phyloP scores from a whole-genome alignment of 2,797 vertebrate genomes.

The Pelodytes ibericus region DNA sequence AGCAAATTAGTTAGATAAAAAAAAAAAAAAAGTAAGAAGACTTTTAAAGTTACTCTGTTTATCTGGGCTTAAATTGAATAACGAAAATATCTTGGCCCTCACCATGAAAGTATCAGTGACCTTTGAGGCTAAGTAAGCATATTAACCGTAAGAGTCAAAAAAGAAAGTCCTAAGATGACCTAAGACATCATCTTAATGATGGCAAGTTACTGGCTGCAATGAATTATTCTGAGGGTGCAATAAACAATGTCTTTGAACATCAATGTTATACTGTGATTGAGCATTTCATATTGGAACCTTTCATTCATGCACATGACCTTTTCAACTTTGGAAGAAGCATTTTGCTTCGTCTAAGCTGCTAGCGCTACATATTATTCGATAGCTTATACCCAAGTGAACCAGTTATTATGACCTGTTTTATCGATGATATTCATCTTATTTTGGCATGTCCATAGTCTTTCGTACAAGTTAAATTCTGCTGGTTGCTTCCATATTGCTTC shows the following conservation, averaged over 20 bases:
- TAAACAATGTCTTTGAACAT: background rate
- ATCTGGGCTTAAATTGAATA: no score
- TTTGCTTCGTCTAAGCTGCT: constrained; percentile 28
- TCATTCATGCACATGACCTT: constrained; percentile 22
- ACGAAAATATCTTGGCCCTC: background rate
- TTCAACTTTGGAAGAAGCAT: constrained; percentile 5
- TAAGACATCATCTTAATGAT: background rate
- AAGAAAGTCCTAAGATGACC: background rate
- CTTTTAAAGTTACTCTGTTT: no score
- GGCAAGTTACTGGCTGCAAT: background rate
- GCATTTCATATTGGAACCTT: constrained; percentile 12
- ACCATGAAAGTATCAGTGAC: background rate
- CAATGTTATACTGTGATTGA: constrained; percentile 9
- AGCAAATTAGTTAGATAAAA: no score
- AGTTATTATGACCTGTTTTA: constrained; percentile 25
- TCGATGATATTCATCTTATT: constrained; percentile 63
- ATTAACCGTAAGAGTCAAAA: background rate
- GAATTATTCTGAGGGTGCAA: background rate
- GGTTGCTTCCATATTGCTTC: constrained; percentile 84
- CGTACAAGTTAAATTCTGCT: constrained; percentile 70
- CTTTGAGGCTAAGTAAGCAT: background rate
- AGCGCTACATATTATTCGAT: constrained; percentile 35
- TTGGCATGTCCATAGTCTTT: constrained; percentile 74
- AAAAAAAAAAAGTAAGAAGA: no score
- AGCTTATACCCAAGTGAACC: constrained; percentile 45